Base-by-base conservation (phyloP, 1,140 invertebrate genomes). In the Lysiphlebus fabarum region DNA sequence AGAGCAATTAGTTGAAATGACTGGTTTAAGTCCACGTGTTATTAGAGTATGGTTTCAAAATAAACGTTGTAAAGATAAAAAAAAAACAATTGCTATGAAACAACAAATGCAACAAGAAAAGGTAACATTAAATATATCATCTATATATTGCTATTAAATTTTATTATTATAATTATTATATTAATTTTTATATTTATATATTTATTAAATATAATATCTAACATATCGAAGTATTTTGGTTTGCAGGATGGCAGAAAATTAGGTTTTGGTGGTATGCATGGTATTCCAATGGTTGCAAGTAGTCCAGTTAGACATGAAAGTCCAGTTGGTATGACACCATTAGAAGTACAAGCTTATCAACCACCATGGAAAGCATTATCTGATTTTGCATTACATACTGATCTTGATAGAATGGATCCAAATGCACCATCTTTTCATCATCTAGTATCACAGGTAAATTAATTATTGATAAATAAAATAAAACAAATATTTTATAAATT, bases 21-120 rank as follows among this genome's bases (percentile, higher is more conserved):
- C 97, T 0, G 88, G 92, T 0, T 85, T 99, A 4, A 95, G 91
- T 67, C 95, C 95, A 1, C 81, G 96, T 14, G 96, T 99, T 57
- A 98, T 98, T 69, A 84, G 96, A 69, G 96, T 98, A 12, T 99
- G 96, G 96, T 98, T 98, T 82, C 94, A 99, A 80, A 99, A 99
- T 81, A 99, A 99, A 77, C 81, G 97, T 37, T 99, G 96, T 82
- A 99, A 99, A 79, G 97, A 99, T 80, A 99, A 99, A 81, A 99
- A 99, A 82, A 90, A 93, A 71, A 95, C 91, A 41, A 92, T 98
- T 40, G 88, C 96, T 62, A 91, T 98, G 86, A 98, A 98, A 77
- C 92, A 98, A 79, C 93, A 98, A 77, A 93, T 97, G 86, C 86
- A 91, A 67, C 92, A 95, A 72, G 96, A 99, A 80, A 98, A 98